Evolutionary conservation across 2,797 vertebrate genomes (phyloP).

Genomic region (Hippocampus kuda): DNA sequence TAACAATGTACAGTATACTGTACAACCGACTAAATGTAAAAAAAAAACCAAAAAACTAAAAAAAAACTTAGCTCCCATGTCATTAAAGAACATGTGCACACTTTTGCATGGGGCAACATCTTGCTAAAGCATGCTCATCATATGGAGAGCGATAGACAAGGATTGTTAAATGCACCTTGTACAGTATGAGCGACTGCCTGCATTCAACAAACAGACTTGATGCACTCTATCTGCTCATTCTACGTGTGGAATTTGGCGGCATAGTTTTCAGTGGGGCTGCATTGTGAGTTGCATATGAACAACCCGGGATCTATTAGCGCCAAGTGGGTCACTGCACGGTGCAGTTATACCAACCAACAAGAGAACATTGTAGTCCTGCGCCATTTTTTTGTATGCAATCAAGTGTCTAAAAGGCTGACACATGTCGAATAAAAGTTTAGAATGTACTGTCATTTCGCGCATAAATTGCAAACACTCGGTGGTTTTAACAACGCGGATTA

Average conservation of each 20-base stretch:
- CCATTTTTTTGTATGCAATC: background rate
- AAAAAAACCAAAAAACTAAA: too few relatives aligned
- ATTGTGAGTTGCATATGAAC: constrained; percentile 59
- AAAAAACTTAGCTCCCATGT: background rate
- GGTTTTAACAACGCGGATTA: background rate
- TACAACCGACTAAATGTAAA: too few relatives aligned
- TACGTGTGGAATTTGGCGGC: background rate
- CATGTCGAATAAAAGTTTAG: background rate
- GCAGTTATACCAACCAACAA: constrained; percentile 39
- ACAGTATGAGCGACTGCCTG: background rate
- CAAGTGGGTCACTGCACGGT: constrained; percentile 59
- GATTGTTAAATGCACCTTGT: too few relatives aligned
- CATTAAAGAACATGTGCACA: background rate
- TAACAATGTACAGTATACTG: background rate
- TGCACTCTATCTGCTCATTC: background rate
- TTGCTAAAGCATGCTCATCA: background rate
- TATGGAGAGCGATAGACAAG: too few relatives aligned
- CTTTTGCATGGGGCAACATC: too few relatives aligned
- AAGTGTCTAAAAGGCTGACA: background rate
- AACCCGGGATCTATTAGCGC: constrained; percentile 37
- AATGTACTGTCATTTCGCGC: background rate
- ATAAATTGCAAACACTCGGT: background rate
- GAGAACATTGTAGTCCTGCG: constrained; percentile 29
- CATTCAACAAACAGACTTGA: background rate
- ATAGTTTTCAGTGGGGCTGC: constrained; percentile 23